phyloP scores from a whole-genome alignment of 2,888 invertebrate species.

The Hirtodrosophila confusa region DNA sequence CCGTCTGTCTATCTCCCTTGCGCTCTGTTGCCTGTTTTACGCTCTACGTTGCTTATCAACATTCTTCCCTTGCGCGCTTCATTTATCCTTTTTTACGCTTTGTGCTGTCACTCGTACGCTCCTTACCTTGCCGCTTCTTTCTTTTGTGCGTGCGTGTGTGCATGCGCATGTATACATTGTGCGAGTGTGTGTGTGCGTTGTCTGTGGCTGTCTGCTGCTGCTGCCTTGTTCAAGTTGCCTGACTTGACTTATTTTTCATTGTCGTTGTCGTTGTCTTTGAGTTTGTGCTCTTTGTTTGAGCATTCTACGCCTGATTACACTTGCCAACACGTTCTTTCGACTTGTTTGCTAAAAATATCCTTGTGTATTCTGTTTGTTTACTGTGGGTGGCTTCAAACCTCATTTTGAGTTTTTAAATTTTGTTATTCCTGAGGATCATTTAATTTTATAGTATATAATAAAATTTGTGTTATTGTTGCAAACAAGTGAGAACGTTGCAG shows the following conservation, averaged over 20 bases:
- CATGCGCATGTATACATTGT: conserved; percentile 6
- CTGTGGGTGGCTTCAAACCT: conserved; percentile 36
- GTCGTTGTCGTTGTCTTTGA: conserved; percentile 60
- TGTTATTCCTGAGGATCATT: conserved; percentile 28
- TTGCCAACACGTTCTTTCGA: conserved; percentile 66
- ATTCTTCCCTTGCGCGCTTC: conserved; percentile 65
- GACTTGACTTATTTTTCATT: conserved; percentile 78
- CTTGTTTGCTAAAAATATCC: conserved; percentile 59
- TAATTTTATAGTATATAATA: too few relatives aligned
- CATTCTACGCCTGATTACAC: conserved; percentile 72
- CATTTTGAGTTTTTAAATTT: conserved; percentile 7
- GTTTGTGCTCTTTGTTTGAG: conserved; percentile 68
- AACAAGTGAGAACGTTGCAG: too few relatives aligned
- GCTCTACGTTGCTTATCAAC: conserved; percentile 52
- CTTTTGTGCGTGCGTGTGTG: conserved; percentile 29
- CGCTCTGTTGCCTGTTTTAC: conserved; percentile 50
- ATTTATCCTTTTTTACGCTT: conserved; percentile 74
- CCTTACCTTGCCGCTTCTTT: conserved; percentile 40
- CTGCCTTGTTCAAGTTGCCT: conserved; percentile 59
- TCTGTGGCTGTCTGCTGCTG: conserved; percentile 51
- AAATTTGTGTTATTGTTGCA: too few relatives aligned
- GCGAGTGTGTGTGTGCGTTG: conserved; percentile 31
- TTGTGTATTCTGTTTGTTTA: conserved; percentile 22
- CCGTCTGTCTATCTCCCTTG: conserved; percentile 28
- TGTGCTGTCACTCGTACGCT: conserved; percentile 63